phyloP scores from a whole-genome alignment of 1,140 invertebrate genomes.

The Lordiphosa mommai region DNA sequence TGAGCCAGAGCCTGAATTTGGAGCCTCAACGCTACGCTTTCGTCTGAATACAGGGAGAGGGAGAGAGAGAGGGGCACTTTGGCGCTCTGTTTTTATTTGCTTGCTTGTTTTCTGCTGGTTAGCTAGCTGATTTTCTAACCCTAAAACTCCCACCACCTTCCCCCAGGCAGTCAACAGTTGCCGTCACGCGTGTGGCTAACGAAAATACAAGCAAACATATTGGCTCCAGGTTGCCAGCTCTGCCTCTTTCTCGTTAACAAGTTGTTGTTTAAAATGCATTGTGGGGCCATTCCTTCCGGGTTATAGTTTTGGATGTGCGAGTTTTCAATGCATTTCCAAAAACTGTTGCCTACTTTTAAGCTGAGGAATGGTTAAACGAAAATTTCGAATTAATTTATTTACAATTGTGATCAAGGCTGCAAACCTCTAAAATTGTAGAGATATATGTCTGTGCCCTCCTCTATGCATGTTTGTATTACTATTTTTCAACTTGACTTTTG shows the following conservation, averaged over 20 bases:
- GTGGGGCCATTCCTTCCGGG: slow-evolving; percentile 12
- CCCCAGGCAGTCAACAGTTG: slow-evolving; percentile 18
- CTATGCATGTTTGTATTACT: too few species aligned
- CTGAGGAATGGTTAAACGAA: background rate
- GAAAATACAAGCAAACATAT: slow-evolving; percentile 66
- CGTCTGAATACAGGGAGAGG: background rate
- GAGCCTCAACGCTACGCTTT: slow-evolving; percentile 15
- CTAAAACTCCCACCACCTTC: slow-evolving; percentile 14
- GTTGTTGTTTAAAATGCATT: slow-evolving; percentile 67
- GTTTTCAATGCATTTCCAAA: slow-evolving; percentile 36
- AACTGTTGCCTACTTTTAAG: slow-evolving; percentile 3
- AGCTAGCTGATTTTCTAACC: slow-evolving; percentile 64
- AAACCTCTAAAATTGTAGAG: too few species aligned
- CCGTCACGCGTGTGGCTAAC: slow-evolving; percentile 45
- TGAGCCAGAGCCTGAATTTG: slow-evolving; percentile 22
- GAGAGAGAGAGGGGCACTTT: slow-evolving; percentile 3
- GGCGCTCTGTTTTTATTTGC: slow-evolving; percentile 65
- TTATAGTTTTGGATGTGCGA: slow-evolving; percentile 9
- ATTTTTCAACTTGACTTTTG: too few species aligned
- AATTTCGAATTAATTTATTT: too few species aligned
- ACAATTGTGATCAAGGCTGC: too few species aligned
- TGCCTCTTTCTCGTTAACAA: slow-evolving; percentile 6
- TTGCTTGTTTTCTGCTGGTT: slow-evolving; percentile 74
- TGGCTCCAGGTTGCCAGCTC: slow-evolving; percentile 16
- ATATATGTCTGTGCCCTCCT: too few species aligned